phyloP scores from a whole-genome alignment of 2,888 invertebrate genomes.

The Branchipolynoe longqiensis region DNA sequence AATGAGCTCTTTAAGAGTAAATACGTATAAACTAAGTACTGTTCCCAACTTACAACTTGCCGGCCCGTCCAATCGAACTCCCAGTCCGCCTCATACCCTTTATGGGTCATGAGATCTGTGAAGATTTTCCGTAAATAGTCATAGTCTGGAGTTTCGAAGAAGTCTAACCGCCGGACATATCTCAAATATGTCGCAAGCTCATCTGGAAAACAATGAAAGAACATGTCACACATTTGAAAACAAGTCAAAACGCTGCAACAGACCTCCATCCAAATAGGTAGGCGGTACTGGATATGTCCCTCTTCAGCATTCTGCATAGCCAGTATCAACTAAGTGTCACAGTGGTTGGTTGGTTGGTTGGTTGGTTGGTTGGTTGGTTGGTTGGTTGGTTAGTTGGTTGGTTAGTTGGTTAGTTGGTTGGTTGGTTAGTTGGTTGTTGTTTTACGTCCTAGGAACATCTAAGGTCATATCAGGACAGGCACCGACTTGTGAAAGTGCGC shows the following conservation, averaged over 20 bases:
- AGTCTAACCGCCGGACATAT: conserved; percentile 97
- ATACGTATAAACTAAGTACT: background rate
- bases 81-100: conserved; percentile 80
- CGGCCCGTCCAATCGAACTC: conserved; percentile 81
- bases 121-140: conserved; percentile 98
- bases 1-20: background rate
- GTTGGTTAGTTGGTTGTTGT: too few species aligned
- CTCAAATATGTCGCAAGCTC: conserved; percentile 98
- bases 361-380: too few species aligned
- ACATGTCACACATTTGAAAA: background rate
- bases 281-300: too few species aligned
- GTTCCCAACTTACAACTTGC: conserved; percentile 65
- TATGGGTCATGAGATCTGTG: conserved; percentile 84
- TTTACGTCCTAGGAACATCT: too few species aligned
- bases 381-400: too few species aligned
- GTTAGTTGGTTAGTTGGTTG: too few species aligned
- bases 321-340: too few species aligned
- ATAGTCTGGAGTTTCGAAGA: conserved; percentile 99
- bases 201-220: conserved; percentile 85
- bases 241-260: background rate
- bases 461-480: too few species aligned
- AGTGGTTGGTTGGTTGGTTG: too few species aligned
- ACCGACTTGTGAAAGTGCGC: too few species aligned
- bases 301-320: too few species aligned
- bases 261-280: too few species aligned